Evolutionary conservation across 2,113 vertebrate species (phyloP).

Genomic region (Cyanoderma ruficeps): DNA sequence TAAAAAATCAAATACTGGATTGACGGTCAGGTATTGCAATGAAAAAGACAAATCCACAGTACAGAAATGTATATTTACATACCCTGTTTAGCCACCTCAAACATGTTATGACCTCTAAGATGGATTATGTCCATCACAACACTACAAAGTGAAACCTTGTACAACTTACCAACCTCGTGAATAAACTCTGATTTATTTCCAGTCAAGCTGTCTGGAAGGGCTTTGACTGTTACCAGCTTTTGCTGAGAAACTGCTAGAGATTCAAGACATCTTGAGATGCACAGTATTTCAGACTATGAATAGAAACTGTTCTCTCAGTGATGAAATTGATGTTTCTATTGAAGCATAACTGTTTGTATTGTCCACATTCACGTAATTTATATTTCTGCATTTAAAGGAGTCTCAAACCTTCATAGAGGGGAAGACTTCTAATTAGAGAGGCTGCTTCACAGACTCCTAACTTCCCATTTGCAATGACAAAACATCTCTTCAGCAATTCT

Average conservation of each 20-base stretch:
- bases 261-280: background rate
- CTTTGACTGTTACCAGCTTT: background rate
- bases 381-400: background rate
- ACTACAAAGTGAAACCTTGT: background rate
- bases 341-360: background rate
- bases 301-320: background rate
- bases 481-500: background rate
- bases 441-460: background rate
- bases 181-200: background rate
- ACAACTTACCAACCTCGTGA: background rate
- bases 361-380: background rate
- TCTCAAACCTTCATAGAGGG: background rate
- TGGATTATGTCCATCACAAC: background rate
- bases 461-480: background rate
- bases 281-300: background rate
- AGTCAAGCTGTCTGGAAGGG: background rate
- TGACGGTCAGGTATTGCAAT: background rate
- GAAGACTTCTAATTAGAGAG: background rate
- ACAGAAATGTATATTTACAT: background rate
- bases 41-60: background rate
- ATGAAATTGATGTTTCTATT: background rate
- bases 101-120: background rate
- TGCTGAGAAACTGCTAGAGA: background rate
- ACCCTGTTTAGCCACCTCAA: background rate
- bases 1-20: background rate